phyloP scores from a whole-genome alignment of 2,113 vertebrate genomes.

The Physeter macrocephalus region DNA sequence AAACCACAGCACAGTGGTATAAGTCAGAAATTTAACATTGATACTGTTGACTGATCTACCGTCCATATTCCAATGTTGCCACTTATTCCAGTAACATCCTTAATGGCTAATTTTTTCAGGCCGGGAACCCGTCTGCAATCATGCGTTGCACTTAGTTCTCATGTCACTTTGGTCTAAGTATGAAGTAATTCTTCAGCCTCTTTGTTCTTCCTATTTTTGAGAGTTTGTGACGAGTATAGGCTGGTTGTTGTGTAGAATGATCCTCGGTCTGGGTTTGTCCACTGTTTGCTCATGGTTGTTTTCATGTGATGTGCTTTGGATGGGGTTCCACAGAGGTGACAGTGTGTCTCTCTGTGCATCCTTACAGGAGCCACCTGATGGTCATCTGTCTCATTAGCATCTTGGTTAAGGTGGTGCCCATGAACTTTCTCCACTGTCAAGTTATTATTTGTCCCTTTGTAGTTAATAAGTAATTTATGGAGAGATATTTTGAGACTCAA shows the following conservation, averaged over 20 bases:
- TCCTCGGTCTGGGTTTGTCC: neutral
- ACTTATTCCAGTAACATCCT: no score
- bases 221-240: neutral
- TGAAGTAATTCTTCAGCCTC: neutral
- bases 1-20: neutral
- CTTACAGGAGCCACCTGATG: no score
- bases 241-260: neutral
- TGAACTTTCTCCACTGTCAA: no score
- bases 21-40: neutral
- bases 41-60: no score
- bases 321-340: neutral
- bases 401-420: no score
- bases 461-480: neutral
- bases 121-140: no score
- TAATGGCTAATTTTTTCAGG: no score
- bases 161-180: neutral
- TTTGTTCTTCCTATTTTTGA: neutral
- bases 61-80: no score
- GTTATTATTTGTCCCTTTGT: neutral
- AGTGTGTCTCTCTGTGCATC: neutral
- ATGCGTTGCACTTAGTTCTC: neutral
- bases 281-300: neutral
- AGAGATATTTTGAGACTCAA: neutral
- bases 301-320: neutral
- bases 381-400: no score